These are phyloP conservation scores for Lepus oiostolus DNA, from an alignment of 2,797 vertebrate species.

Conservation along the genomic window DNA sequence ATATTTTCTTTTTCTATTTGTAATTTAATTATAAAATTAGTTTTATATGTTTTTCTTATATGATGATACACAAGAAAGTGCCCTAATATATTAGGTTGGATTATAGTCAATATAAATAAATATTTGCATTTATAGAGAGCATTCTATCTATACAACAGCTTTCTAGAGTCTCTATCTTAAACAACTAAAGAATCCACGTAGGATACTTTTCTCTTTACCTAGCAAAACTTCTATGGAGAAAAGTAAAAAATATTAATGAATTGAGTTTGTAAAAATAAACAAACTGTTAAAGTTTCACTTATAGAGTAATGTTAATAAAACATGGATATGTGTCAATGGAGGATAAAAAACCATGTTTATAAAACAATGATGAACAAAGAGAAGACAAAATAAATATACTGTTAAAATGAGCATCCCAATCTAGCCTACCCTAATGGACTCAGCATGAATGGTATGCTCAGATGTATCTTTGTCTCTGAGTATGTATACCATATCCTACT, in stretches of 20 bases:
- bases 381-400: not conserved
- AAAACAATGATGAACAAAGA: not conserved
- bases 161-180: not conserved
- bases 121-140: not conserved
- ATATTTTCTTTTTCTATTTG: not conserved
- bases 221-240: constrained; percentile 9
- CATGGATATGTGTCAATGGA: not conserved
- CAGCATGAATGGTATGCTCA: not conserved
- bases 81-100: not conserved
- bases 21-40: not conserved
- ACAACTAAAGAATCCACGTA: not conserved
- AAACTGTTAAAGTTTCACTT: not conserved
- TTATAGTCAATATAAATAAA: not conserved
- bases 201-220: not conserved
- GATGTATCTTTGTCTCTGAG: not conserved
- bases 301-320: not conserved
- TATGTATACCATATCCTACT: not conserved
- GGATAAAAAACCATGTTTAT: not conserved
- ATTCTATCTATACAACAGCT: not conserved
- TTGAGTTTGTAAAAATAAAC: constrained; percentile 22
- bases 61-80: not conserved
- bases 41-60: not conserved
- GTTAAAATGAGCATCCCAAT: not conserved
- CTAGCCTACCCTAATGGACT: not conserved
- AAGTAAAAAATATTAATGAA: constrained; percentile 21